Evolutionary conservation across 2,797 vertebrate genomes (phyloP), one percentile per base, ranked within the genome.

Genomic region (Eulemur rubriventer): DNA sequence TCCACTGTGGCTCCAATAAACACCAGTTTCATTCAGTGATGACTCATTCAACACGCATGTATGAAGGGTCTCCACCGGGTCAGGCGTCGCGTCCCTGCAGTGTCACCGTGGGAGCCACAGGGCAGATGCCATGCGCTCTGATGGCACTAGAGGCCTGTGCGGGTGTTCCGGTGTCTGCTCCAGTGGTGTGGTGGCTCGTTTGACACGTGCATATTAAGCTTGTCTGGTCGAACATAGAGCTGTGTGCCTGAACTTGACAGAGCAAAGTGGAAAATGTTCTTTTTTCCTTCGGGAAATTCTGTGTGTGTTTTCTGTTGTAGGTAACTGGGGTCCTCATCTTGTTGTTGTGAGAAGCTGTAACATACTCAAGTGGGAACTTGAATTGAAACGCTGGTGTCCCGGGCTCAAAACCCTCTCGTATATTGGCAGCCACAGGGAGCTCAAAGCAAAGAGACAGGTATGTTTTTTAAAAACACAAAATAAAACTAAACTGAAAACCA

Each of bases 321-420:
- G 99, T 75, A 99, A 99, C 8, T 99, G 99, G 99, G 99, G 99
- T 30, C 99, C 99, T n/a, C 99, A 99, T 85, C 99, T 99, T 55
- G 99, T 99, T 59, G 99, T 99, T 7, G 99, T 99, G 26, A 99
- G 99, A 86, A 99, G 99, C 20, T 99, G 99, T 97, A 99, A 99
- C 98, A 98, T 99, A 69, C 26, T 99, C 50, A 99, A 99, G 94
- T 99, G 99, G 99, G 99, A 99, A 95, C 98, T 99, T 82, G 99
- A 99, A 96, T 97, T 99, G 96, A 99, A 99, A 96, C 99, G 99
- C 26, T 99, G 99, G 99, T 99, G 99, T 97, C 99, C 99, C 0
- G 99, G 99, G 0, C 98, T 99, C 55, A 99, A 99, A 98, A 99
- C 99, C 61, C 99, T 99, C 26, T 97, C 99, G 22, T 99, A 99